Evolutionary conservation across 2,797 vertebrate genomes (phyloP).

Genomic region (Typhlichthys subterraneus): DNA sequence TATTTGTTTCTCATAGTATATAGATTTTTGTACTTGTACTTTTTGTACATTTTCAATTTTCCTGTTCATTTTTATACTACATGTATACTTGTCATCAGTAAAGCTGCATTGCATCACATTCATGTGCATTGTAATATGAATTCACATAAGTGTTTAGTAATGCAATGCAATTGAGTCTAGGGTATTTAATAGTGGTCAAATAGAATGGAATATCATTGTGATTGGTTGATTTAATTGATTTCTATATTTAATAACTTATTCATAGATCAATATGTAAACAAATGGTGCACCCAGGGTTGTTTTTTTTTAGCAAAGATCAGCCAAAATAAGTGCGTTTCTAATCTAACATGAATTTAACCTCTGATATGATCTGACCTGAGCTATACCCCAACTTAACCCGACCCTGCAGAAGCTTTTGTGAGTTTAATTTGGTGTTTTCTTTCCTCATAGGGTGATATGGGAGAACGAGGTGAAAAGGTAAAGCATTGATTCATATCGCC

Average conservation of each 20-base stretch:
- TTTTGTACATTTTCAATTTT: neutral
- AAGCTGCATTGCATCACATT: too few relatives aligned
- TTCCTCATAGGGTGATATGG: conserved; percentile 90
- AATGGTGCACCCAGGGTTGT: conserved; percentile 10
- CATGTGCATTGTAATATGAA: too few relatives aligned
- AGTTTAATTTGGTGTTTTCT: conserved; percentile 65
- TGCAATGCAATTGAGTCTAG: too few relatives aligned
- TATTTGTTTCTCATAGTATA: conserved; percentile 3
- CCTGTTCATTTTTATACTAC: too few relatives aligned
- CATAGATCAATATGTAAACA: conserved; percentile 12
- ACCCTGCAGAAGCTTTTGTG: conserved; percentile 28
- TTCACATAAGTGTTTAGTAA: too few relatives aligned
- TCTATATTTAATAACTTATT: conserved; percentile 12
- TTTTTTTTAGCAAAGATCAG: conserved; percentile 41
- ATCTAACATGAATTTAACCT: conserved; percentile 64
- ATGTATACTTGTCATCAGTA: neutral
- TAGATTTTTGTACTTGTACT: neutral
- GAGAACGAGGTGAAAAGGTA: conserved; percentile 96
- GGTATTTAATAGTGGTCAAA: neutral
- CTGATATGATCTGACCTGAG: conserved; percentile 64
- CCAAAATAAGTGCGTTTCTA: conserved; percentile 54
- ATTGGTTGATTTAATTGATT: neutral
- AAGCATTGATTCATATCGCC: conserved; percentile 56
- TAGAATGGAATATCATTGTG: neutral
- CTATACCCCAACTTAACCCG: conserved; percentile 28